Evolutionary conservation across 2,888 invertebrate species (phyloP), one percentile per base, ranked within the genome.

Genomic region (Gymnocheta viridis): DNA sequence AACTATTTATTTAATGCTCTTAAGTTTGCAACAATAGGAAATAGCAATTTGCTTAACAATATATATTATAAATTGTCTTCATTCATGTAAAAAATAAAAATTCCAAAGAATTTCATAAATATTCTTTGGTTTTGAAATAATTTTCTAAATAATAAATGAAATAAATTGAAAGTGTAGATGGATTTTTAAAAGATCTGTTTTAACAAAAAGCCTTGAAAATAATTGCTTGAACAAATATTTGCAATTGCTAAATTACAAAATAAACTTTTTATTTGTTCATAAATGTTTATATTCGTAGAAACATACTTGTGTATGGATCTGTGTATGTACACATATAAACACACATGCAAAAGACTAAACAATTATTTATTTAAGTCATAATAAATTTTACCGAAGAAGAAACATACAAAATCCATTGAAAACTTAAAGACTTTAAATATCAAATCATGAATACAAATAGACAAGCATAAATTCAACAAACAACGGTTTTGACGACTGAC

Each of bases 211-310:
- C 67, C 73, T 78, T 82, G 67, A 85, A 84, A 82, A 69, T 82
- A 78, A 78, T 82, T 82, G 73, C 58, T 64, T 82, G 19, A 76
- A 64, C 70, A 82, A 85, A 85, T 78, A 85, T 73, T 78, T 73
- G 64, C 62, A 70, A 69, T 32, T 54, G 44, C 35, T 66, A 54
- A 69, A 62, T 81, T 22, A 67, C 66, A 74, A 69, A 73, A 77
- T 60, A 69, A 64, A 70, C 29, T 74, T 74, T 74, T 54, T 54
- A 47, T 76, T 66, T 76, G 54, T 47, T 47, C n/a, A 60, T 47
- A 56, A 54, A 35, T 60, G 7, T 60, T 49, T 62, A 49, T 17
- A 17, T 62, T 62, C 49, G 19, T 17, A 24, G 4, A 38, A 62
- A 62, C 19, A 56, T 32, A 19, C 14, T 22, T 67, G 22, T 14